These are phyloP conservation scores for Sarcophaga peregrina DNA, from an alignment of 1,140 invertebrate species.

Conservation along the genomic window DNA sequence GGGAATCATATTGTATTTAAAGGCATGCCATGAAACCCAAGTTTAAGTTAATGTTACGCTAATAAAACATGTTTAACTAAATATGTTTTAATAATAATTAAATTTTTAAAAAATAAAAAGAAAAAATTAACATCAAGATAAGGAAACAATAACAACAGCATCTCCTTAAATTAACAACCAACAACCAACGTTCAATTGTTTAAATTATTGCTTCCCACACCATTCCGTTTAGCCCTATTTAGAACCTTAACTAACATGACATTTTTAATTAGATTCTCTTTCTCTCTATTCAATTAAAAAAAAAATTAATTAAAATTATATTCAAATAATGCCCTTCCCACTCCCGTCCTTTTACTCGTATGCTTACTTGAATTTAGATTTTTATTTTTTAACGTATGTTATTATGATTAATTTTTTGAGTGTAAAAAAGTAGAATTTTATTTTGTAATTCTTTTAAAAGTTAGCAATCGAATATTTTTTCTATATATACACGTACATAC, in stretches of 20 bases:
- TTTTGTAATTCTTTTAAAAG: too few species aligned
- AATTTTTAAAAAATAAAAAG: too few species aligned
- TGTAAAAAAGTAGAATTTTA: too few species aligned
- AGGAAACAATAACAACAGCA: neutral
- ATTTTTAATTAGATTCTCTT: slow-evolving; percentile 50
- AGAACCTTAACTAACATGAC: slow-evolving; percentile 58
- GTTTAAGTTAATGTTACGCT: too few species aligned
- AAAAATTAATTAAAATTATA: too few species aligned
- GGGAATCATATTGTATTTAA: too few species aligned
- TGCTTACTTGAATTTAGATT: neutral
- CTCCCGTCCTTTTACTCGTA: neutral
- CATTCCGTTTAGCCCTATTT: slow-evolving; percentile 65
- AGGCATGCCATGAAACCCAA: too few species aligned
- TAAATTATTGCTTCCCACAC: slow-evolving; percentile 67
- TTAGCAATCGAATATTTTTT: too few species aligned
- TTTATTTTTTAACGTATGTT: neutral
- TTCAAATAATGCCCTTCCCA: too few species aligned
- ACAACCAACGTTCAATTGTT: slow-evolving; percentile 65
- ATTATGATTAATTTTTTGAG: too few species aligned
- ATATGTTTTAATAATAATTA: slow-evolving; percentile 43
- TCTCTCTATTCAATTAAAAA: neutral
- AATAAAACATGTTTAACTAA: slow-evolving; percentile 53
- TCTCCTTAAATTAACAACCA: slow-evolving; percentile 33
- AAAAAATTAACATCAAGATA: slow-evolving; percentile 46
- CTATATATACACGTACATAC: too few species aligned